Evolutionary conservation across 2,113 vertebrate genomes (phyloP), one percentile per base, ranked within the genome.

Genomic region (Micronycteris hirsuta): DNA sequence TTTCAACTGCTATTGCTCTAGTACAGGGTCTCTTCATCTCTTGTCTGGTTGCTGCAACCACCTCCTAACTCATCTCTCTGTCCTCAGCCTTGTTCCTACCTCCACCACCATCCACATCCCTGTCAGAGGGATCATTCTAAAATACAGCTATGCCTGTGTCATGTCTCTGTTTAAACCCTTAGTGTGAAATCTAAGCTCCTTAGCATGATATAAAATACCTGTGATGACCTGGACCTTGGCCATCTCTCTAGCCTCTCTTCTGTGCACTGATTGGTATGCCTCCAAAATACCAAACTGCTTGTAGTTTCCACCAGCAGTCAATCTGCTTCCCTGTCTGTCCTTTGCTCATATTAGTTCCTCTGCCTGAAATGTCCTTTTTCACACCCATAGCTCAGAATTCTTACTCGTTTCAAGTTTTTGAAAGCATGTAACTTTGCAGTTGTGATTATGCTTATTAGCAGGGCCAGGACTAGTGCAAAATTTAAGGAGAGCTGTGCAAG

Each of bases 361-460:
- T 87, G 41, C 28, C 91, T 95, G 86, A 61, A 86, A 89, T 83
- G 81, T 68, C 68, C 33, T 94, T 80, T 81, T 90, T 83, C 43
- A 83, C 28, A 86, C 36, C 26, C 13, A 6, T 36, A 74, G 58
- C 43, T 89, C 33, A 68, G 85, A 89, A 86, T 54, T 47, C 63
- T 91, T 77, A 41, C 2, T 11, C 58, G 71, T 76, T 88, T 91
- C 41, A 71, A 58, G 47, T 17, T 83, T 82, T 83, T 68, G 52
- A 95, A 91, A 83, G 56, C 17, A 67, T 17, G 8, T 76, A 65
- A 84, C 47, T 86, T 93, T 82, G 33, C 45, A 36, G 15, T 41
- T 63, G 80, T 86, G 58, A 33, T 89, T 65, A 86, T 20, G 20
- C 49, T 89, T 94, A 76, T 36, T 92, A 82, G 43, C 7, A 80